Evolutionary conservation across 1,140 invertebrate species (phyloP).

Genomic region (Teleopsis dalmanni): DNA sequence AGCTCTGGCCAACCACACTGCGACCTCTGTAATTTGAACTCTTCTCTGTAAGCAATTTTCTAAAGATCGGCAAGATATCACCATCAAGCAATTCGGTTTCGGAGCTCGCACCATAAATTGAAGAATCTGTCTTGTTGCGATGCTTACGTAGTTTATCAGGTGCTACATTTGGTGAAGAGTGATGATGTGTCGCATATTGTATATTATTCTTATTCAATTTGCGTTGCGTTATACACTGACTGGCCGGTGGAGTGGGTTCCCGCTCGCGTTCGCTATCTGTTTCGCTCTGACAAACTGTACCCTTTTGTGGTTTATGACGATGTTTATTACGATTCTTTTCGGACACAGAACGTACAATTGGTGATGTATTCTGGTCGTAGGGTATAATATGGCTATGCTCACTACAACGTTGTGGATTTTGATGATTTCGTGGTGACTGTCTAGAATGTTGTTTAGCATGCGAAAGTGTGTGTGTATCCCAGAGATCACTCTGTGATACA

Average conservation of each 20-base stretch:
- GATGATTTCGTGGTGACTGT: slow-evolving; percentile 41
- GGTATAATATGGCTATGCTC: slow-evolving; percentile 37
- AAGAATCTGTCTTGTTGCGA: slow-evolving; percentile 31
- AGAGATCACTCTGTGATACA: slow-evolving; percentile 56
- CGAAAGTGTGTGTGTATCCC: slow-evolving; percentile 55
- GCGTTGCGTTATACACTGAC: slow-evolving; percentile 29
- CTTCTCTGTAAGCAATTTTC: slow-evolving; percentile 76
- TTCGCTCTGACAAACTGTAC: slow-evolving; percentile 47
- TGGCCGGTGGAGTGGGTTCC: slow-evolving; percentile 29
- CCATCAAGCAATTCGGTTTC: slow-evolving; percentile 71
- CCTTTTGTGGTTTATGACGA: slow-evolving; percentile 46
- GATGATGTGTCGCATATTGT: slow-evolving; percentile 42
- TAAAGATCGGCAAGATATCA: slow-evolving; percentile 83
- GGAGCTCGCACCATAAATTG: slow-evolving; percentile 69
- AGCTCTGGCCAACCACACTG: slow-evolving; percentile 62
- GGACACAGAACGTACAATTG: slow-evolving; percentile 54
- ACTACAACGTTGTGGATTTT: slow-evolving; percentile 38
- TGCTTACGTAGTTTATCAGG: slow-evolving; percentile 40
- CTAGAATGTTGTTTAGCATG: slow-evolving; percentile 50
- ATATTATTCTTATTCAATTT: slow-evolving; percentile 33
- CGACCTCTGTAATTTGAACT: slow-evolving; percentile 40
- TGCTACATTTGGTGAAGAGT: slow-evolving; percentile 41
- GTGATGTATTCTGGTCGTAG: slow-evolving; percentile 41
- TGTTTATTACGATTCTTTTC: slow-evolving; percentile 50
- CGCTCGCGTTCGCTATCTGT: slow-evolving; percentile 47